Evolutionary conservation across 2,797 vertebrate genomes (phyloP).

Genomic region (Cyclura pinguis): DNA sequence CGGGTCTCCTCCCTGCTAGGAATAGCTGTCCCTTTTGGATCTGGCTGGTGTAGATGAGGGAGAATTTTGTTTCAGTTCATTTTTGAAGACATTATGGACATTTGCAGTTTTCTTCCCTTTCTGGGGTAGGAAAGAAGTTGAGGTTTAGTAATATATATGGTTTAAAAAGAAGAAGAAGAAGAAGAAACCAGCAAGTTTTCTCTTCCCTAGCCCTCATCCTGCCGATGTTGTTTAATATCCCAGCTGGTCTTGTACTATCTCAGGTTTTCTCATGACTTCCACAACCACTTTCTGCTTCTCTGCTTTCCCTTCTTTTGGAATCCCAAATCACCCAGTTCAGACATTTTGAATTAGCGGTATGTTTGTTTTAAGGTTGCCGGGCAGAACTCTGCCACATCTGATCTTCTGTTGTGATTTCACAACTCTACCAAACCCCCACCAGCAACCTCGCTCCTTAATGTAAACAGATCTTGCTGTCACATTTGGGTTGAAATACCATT

Average conservation of each 20-base stretch:
- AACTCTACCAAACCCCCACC: neutral
- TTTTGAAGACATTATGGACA: neutral
- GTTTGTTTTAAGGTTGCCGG: slow-evolving; percentile 37
- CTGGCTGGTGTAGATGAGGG: neutral
- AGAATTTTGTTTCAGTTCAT: neutral
- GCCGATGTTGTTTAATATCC: neutral
- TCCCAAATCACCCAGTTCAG: slow-evolving; percentile 19
- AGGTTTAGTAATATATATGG: neutral
- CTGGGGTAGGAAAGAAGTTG: neutral
- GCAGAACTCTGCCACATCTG: slow-evolving; percentile 25
- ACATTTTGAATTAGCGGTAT: slow-evolving; percentile 34
- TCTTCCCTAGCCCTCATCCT: neutral
- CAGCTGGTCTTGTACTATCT: neutral
- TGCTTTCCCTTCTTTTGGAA: slow-evolving; percentile 18
- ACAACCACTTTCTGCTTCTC: slow-evolving; percentile 36
- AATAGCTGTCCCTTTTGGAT: neutral
- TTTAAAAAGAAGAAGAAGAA: neutral
- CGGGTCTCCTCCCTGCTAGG: neutral
- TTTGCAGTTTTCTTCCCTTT: neutral
- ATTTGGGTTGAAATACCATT: too few species aligned
- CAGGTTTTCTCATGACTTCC: neutral
- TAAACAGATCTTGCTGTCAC: neutral
- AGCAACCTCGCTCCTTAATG: neutral
- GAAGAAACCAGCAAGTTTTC: neutral
- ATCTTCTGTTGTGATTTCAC: neutral